Evolutionary conservation across 2,888 invertebrate genomes (phyloP).

Genomic region (Catocala sponsa): DNA sequence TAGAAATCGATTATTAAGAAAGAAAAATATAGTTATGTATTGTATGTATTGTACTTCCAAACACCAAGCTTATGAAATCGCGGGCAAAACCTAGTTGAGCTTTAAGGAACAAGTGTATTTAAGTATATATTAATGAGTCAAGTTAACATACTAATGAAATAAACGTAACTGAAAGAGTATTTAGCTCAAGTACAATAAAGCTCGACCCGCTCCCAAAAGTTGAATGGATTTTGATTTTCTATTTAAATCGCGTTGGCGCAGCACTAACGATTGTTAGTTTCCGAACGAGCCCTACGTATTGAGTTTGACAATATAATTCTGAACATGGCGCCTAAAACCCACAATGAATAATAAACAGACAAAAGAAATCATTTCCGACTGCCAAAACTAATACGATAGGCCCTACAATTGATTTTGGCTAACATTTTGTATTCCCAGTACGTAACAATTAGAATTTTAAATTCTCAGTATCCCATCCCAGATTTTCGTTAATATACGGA

Average conservation of each 20-base stretch:
- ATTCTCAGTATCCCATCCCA: conserved; percentile 63
- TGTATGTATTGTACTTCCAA: too few relatives aligned
- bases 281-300: conserved; percentile 37
- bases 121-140: too few relatives aligned
- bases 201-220: conserved; percentile 12
- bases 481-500: conserved; percentile 77
- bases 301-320: conserved; percentile 50
- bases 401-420: conserved; percentile 53
- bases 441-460: conserved; percentile 65
- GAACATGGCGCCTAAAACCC: conserved; percentile 53
- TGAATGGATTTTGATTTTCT: conserved; percentile 33
- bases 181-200: conserved; percentile 6
- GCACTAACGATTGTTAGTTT: conserved; percentile 44
- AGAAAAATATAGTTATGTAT: too few relatives aligned
- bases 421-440: conserved; percentile 62
- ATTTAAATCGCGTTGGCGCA: conserved; percentile 46
- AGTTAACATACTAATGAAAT: neutral
- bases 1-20: too few relatives aligned
- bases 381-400: conserved; percentile 60
- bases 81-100: too few relatives aligned
- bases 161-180: conserved; percentile 9
- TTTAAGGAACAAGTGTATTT: too few relatives aligned
- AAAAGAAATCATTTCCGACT: conserved; percentile 68
- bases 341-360: conserved; percentile 62
- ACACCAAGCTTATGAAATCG: too few relatives aligned